Base-by-base conservation (phyloP, 2,797 vertebrate species). In the Labeo calbasu region DNA sequence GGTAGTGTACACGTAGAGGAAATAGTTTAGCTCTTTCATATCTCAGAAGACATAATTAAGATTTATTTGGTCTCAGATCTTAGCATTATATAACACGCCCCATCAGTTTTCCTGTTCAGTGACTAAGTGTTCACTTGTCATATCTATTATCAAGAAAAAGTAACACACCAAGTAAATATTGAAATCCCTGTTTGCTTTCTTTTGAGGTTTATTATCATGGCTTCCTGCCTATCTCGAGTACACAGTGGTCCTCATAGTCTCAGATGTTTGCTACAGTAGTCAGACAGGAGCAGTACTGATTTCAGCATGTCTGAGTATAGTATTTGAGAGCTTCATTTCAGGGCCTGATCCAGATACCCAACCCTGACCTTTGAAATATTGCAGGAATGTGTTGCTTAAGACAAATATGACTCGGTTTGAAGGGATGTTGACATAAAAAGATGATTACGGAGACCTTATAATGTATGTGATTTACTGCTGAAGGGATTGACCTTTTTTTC, bases 341-440 rank as follows among this genome's bases (percentile, higher is more conserved):
- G 23, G 14, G 57, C 59, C 28, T 66, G 61, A 46, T 50, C 48
- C 59, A 36, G 55, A 83, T 57, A 57, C 81, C 50, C 71, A 69
- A 25, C 51, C 32, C 51, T 84, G 81, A 83, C 81, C 84, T 86
- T 81, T 72, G 36, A 79, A 68, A 76, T 83, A 46, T 57, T 65
- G 21, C 55, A 63, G 72, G 46, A 84, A 84, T 81, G 65, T 65
- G 11, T 84, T 86, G 71, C 76, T 84, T 66, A 79, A 72, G 50
- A 85, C 70, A 82, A 82, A 84, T 84, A 84, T 68, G 46, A 19
- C 53, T 68, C 46, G 79, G 70, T 86, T 82, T 88, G 59, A 63
- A n/a, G 40, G 0, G 69, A 86, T 72, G 59, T 76, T 61, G 77
- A 73, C 59, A 82, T 50, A n/a, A 83, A 46, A 77, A 17, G 5